Conservation (phyloP, 2,113 vertebrate species). For the Orycteropus afer region DNA sequence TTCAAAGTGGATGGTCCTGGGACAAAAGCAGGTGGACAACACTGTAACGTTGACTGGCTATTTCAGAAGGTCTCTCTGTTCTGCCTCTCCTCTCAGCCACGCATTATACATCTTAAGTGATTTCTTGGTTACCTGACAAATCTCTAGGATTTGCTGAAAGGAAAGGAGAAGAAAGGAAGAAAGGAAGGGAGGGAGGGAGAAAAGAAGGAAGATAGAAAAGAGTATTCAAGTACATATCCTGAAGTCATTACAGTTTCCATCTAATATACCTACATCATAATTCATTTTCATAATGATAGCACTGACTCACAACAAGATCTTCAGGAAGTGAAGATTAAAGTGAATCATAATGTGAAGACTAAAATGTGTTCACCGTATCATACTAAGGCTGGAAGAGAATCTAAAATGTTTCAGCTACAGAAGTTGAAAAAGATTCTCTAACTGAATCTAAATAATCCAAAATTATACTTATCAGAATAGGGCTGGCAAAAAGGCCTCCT, state of each 20-base stretch:
- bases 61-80: background rate
- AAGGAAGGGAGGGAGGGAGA: background rate
- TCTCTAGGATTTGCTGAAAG: background rate
- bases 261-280: conserved; percentile 34
- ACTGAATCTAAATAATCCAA: conserved; percentile 3
- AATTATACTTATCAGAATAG: background rate
- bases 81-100: background rate
- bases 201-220: background rate
- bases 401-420: background rate
- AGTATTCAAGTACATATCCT: background rate
- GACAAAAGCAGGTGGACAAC: background rate
- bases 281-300: conserved; percentile 8
- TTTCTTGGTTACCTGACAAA: background rate
- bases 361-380: background rate
- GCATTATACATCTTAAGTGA: conserved; percentile 19
- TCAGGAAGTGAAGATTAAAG: conserved; percentile 29
- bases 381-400: background rate
- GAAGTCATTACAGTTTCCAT: background rate
- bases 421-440: background rate
- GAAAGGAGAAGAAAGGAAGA: background rate
- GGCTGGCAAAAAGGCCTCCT: background rate
- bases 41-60: background rate
- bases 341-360: conserved; percentile 7
- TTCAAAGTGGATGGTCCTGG: background rate
- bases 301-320: conserved; percentile 21